phyloP scores from a whole-genome alignment of 2,797 vertebrate species.

The Galagoides demidoff region DNA sequence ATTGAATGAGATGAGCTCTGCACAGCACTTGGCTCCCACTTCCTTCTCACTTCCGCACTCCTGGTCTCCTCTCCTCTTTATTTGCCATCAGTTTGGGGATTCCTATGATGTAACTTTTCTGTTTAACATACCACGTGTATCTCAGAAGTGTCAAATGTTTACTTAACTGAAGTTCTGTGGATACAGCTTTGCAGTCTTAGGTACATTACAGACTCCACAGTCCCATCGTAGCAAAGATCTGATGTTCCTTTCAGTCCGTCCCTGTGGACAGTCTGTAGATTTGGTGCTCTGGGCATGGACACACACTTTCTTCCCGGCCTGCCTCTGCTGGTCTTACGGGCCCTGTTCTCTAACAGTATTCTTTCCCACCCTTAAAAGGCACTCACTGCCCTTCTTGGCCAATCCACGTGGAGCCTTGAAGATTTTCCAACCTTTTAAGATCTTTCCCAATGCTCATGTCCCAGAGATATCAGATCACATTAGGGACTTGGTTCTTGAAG shows the following conservation, averaged over 20 bases:
- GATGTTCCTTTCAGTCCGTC: conserved; percentile 16
- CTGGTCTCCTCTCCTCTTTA: background rate
- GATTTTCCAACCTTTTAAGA: background rate
- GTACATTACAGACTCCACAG: background rate
- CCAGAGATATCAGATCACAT: background rate
- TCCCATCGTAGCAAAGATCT: background rate
- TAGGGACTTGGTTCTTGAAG: background rate
- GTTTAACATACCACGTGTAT: background rate
- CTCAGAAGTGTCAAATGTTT: background rate
- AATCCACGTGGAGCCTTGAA: background rate
- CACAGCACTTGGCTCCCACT: background rate
- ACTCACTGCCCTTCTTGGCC: background rate
- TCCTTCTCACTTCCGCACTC: background rate
- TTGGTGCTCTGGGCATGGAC: background rate
- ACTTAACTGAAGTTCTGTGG: background rate
- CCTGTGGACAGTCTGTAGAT: background rate
- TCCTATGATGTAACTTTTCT: background rate
- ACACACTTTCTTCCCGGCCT: background rate
- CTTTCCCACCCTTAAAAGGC: background rate
- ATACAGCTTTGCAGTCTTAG: background rate
- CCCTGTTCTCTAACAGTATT: background rate
- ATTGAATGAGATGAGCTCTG: background rate
- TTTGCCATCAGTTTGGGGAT: background rate
- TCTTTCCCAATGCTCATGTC: background rate
- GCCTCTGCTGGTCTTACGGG: background rate